These are phyloP conservation scores for Chaetodon trifascialis DNA, from an alignment of 2,113 vertebrate genomes.

Conservation along the genomic window DNA sequence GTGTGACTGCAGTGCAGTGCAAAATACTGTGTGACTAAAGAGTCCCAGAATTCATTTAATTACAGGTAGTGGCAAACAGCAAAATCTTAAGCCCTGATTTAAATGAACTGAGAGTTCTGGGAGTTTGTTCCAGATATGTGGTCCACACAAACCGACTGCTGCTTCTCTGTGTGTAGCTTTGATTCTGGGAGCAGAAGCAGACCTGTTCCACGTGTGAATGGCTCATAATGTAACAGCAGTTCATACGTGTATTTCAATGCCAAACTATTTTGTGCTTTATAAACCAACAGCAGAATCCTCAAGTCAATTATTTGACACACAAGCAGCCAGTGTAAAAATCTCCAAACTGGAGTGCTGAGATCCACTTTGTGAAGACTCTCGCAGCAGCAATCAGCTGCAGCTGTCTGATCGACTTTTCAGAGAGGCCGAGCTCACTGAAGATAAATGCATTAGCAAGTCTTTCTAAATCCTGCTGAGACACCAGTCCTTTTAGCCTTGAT, in stretches of 20 bases:
- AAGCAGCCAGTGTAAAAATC: not conserved
- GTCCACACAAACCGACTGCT: not conserved
- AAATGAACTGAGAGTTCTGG: not conserved
- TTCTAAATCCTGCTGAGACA: too few species aligned
- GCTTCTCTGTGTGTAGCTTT: not conserved
- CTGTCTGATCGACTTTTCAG: too few species aligned
- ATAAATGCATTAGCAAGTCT: too few species aligned
- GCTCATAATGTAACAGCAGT: not conserved
- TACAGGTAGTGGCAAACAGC: not conserved
- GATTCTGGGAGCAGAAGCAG: not conserved
- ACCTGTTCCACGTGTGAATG: not conserved
- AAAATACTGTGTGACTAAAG: not conserved
- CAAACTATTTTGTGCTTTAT: not conserved
- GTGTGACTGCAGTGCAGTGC: not conserved
- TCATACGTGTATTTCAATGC: not conserved
- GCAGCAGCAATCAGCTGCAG: too few species aligned
- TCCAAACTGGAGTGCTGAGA: not conserved
- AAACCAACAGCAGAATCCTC: not conserved
- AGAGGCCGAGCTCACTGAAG: too few species aligned
- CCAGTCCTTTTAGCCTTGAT: too few species aligned
- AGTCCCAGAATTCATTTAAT: not conserved
- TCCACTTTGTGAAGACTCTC: not conserved
- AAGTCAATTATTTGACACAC: not conserved
- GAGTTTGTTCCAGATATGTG: not conserved
- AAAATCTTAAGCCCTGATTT: not conserved